These are phyloP conservation scores for Delia radicum DNA, from an alignment of 1,140 invertebrate genomes.

Conservation along the genomic window DNA sequence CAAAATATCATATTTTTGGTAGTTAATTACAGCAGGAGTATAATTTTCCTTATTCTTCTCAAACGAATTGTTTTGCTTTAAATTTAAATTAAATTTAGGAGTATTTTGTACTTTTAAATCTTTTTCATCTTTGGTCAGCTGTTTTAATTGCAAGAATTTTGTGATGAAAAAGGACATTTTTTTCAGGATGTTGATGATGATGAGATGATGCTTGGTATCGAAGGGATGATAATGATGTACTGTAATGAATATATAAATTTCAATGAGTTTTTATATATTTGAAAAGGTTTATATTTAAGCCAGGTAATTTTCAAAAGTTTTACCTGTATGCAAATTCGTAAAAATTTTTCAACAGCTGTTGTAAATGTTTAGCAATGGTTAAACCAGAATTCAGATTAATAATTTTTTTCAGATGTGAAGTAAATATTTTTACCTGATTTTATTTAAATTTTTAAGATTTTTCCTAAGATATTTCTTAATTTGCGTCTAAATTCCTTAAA, in stretches of 20 bases:
- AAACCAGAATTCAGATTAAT: background rate
- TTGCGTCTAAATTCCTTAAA: too few relatives aligned
- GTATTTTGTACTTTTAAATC: background rate
- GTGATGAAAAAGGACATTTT: background rate
- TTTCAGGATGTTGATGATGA: background rate
- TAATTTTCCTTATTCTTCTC: background rate
- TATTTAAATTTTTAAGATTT: background rate
- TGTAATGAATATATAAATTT: background rate
- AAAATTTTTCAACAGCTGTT: background rate
- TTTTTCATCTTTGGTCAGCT: background rate
- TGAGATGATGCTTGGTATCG: too few relatives aligned
- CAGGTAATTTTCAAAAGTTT: background rate
- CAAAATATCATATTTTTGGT: background rate
- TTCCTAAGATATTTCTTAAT: too few relatives aligned
- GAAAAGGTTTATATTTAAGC: background rate
- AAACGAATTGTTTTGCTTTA: background rate
- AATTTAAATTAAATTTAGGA: background rate
- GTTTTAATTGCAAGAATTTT: slow-evolving; percentile 8
- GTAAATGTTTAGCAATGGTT: background rate
- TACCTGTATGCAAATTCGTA: background rate
- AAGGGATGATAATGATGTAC: background rate
- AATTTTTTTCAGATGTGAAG: too few relatives aligned
- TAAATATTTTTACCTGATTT: background rate
- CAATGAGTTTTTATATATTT: background rate
- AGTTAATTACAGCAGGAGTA: background rate